Evolutionary conservation across 1,140 invertebrate species (phyloP), one percentile per base, ranked within the genome.

Genomic region (Bicyclus anynana): DNA sequence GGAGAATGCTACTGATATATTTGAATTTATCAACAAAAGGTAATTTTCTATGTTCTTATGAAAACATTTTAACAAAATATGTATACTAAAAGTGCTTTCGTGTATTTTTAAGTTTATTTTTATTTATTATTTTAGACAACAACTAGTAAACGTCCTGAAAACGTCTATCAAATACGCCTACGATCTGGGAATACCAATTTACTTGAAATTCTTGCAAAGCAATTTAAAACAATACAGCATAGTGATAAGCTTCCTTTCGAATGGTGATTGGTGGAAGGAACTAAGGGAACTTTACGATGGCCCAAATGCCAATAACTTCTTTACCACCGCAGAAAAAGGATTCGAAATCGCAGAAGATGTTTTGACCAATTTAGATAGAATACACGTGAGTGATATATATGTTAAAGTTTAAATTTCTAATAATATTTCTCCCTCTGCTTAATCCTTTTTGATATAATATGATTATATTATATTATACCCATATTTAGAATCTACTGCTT

Each of bases 211-310:
- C 53, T 57, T 89, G 0, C 74, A 87, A 21, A 82, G 63, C 12
- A 83, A 70, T 42, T 18, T 89, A 0, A 66, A 78, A 33, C 72
- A 84, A 26, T 80, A 84, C 26, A 51, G 67, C 9, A 46, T 89
- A 6, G 65, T 84, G 2, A 16, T 85, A 0, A 72, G 65, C 21
- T 88, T 89, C 64, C 59, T 89, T 0, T 58, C 80, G 0, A 86
- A 84, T 0, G 71, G 66, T 0, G 71, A 89, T 53, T 90, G 89
- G 89, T 90, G 87, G 89, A 46, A 16, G 2, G 69, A 68, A 2
- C 33, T 89, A 0, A 74, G 71, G 13, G 26, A 52, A 1, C 37
- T 84, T 26, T 88, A 87, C 50, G 74, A 67, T 14, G 83, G 84
- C 53, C 66, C 73, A 0, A 61, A 75, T 37, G 60, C 77, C 4